phyloP scores from a whole-genome alignment of 1,140 invertebrate genomes.

The Tetraneura akinire region DNA sequence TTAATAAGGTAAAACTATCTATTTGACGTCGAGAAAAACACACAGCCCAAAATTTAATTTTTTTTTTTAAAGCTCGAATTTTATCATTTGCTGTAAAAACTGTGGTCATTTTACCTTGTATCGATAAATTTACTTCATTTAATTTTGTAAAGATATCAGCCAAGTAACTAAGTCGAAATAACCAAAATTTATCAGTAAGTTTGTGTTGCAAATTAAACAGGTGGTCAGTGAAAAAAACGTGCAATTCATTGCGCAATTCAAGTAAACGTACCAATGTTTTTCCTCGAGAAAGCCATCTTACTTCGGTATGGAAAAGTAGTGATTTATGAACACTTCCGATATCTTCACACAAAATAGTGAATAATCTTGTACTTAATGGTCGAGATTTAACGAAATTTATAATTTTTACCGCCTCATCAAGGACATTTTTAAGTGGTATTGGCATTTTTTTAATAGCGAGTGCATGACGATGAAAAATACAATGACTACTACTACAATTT shows the following conservation, averaged over 20 bases:
- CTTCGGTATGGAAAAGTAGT: constrained; percentile 3
- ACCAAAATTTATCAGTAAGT: not conserved
- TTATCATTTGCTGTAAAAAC: not conserved
- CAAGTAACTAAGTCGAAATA: not conserved
- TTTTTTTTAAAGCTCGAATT: constrained; percentile 13
- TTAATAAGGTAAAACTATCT: not conserved
- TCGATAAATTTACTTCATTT: not conserved
- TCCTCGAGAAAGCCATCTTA: not conserved
- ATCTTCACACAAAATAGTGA: not conserved
- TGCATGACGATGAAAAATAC: not conserved
- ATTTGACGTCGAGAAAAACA: not conserved
- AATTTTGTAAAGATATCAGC: constrained; percentile 3
- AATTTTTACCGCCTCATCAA: constrained; percentile 2
- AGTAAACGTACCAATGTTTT: not conserved
- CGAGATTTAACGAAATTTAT: constrained; percentile 14
- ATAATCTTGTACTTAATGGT: not conserved
- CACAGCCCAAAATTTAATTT: not conserved
- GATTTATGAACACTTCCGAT: too few species aligned
- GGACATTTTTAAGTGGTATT: too few species aligned
- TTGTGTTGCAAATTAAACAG: not conserved
- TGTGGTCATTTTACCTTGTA: not conserved
- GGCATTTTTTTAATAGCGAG: too few species aligned
- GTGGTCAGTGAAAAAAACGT: not conserved
- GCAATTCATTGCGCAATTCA: not conserved
- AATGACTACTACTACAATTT: constrained; percentile 2